A percentile compares a stretch with the other conserved stretches of the same genome.
Conservation (phyloP, 2,888 invertebrate genomes). For the Metacarcinus magister region DNA sequence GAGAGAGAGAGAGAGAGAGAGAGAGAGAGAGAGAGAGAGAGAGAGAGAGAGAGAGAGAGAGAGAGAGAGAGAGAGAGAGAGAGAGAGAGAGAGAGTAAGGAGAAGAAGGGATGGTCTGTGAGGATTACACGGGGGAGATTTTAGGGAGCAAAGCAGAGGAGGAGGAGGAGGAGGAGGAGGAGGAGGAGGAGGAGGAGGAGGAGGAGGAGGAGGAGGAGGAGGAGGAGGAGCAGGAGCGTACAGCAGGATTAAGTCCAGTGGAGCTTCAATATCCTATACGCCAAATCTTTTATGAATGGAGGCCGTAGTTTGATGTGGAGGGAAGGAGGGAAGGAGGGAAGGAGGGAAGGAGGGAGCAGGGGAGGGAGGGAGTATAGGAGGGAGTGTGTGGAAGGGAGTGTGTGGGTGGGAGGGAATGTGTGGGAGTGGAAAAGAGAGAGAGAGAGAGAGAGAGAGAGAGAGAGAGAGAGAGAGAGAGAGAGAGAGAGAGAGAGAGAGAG, state of each 20-base stretch:
- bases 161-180: too few relatives aligned
- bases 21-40: constrained; percentile 2
- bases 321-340: not conserved
- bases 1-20: constrained; percentile 2
- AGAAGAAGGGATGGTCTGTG: not conserved
- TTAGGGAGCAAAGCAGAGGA: not conserved
- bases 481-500: constrained; percentile 49
- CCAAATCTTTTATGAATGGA: constrained; percentile 44
- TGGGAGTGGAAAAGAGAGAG: too few relatives aligned
- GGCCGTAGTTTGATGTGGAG: not conserved
- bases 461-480: not conserved
- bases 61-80: too few relatives aligned
- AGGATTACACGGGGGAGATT: not conserved
- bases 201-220: constrained; percentile 32
- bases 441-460: not conserved
- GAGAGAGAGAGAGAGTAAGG: not conserved
- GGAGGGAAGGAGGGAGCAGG: not conserved
- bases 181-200: not conserved
- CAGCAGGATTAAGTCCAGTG: not conserved
- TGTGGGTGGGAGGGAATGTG: too few relatives aligned
- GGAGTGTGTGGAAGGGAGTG: not conserved
- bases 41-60: constrained; percentile 12
- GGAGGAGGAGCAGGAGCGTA: not conserved
- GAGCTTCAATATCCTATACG: constrained; percentile 36
- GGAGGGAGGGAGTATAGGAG: not conserved